Evolutionary conservation across 2,888 invertebrate genomes (phyloP).

Genomic region (Luffia ferchaultella): DNA sequence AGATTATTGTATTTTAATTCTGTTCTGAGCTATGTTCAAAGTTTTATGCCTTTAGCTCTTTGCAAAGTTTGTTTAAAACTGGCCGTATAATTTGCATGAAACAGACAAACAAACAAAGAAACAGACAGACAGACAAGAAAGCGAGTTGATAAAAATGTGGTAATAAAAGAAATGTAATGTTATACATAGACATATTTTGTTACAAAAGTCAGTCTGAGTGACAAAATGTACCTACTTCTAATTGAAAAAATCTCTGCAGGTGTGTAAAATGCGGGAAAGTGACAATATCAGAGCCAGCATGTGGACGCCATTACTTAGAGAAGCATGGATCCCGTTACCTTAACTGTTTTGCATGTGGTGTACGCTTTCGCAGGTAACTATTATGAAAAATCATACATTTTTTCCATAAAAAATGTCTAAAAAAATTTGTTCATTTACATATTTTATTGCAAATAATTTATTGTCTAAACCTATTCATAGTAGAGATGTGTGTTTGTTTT

Average conservation of each 20-base stretch:
- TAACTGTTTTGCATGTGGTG: conserved; percentile 44
- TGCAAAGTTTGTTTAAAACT: neutral
- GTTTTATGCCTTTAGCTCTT: no score
- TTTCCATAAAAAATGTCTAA: no score
- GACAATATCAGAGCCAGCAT: conserved; percentile 25
- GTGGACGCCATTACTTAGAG: conserved; percentile 38
- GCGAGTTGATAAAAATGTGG: neutral
- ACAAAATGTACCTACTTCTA: neutral
- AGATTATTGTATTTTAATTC: no score
- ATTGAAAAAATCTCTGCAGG: conserved; percentile 21
- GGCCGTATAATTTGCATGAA: neutral
- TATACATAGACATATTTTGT: no score
- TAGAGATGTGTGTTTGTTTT: no score
- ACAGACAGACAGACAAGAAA: neutral
- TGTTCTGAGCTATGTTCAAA: no score
- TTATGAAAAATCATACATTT: no score
- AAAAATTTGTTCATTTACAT: no score
- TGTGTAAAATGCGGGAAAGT: conserved; percentile 28
- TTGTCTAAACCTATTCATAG: no score
- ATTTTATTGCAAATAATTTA: no score
- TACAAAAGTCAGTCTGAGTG: no score
- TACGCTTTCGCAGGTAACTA: conserved; percentile 39
- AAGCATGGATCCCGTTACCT: conserved; percentile 44
- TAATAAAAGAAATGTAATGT: no score
- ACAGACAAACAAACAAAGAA: neutral